Conservation (phyloP, 2,888 invertebrate species). For the Sarcophaga caerulescens region DNA sequence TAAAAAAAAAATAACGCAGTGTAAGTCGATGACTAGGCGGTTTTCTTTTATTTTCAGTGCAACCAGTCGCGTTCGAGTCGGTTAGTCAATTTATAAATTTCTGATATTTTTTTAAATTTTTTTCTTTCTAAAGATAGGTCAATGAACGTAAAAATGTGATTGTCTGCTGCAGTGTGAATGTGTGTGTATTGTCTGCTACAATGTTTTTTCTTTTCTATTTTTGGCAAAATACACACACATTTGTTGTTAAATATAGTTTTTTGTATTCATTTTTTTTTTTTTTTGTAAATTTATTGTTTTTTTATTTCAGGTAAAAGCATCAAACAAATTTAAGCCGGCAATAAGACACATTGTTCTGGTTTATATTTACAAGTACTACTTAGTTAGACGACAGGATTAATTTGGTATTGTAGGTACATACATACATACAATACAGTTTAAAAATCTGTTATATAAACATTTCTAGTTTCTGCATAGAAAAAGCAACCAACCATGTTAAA, state of each 20-base stretch:
- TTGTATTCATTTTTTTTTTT: too few species aligned
- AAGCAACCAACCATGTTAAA: too few species aligned
- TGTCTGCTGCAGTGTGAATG: neutral
- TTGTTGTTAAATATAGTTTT: neutral
- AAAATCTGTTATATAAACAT: too few species aligned
- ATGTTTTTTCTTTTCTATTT: neutral
- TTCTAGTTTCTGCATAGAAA: too few species aligned
- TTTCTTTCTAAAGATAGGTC: conserved; percentile 6
- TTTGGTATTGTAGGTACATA: too few species aligned
- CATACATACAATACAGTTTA: too few species aligned
- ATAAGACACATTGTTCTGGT: too few species aligned
- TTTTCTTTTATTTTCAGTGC: neutral
- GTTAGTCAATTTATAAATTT: conserved; percentile 13
- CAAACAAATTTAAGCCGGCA: too few species aligned
- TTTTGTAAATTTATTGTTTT: too few species aligned
- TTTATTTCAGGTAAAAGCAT: too few species aligned
- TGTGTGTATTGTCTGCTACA: neutral
- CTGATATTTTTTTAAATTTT: conserved; percentile 1
- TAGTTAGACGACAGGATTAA: too few species aligned
- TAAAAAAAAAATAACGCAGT: neutral
- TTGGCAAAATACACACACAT: neutral
- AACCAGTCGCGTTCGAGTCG: neutral
- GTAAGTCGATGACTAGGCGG: neutral
- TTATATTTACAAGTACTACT: too few species aligned
- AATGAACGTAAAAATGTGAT: conserved; percentile 47